phyloP scores from a whole-genome alignment of 1,140 invertebrate genomes.

The Monochamus saltuarius region DNA sequence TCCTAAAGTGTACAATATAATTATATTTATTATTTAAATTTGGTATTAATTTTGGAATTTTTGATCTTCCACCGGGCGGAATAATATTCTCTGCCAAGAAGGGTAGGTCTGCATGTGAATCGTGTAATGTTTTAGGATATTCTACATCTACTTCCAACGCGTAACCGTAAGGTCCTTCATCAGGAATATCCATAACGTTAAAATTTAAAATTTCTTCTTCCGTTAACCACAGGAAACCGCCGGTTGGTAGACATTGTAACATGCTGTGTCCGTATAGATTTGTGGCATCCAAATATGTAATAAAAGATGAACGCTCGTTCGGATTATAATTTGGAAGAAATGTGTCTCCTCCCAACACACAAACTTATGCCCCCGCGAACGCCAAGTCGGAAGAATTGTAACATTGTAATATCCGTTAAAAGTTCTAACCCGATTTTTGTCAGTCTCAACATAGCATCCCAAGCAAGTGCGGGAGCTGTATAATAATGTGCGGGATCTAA shows the following conservation, averaged over 20 bases:
- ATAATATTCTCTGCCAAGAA: conserved; percentile 44
- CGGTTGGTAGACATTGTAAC: conserved; percentile 50
- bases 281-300: conserved; percentile 38
- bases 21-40: conserved; percentile 44
- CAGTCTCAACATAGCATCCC: conserved; percentile 50
- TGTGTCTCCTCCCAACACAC: conserved; percentile 42
- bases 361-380: conserved; percentile 50
- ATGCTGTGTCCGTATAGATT: conserved; percentile 58
- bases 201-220: conserved; percentile 23
- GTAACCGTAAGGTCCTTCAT: conserved; percentile 52
- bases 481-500: conserved; percentile 50
- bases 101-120: conserved; percentile 48
- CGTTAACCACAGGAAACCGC: too few relatives aligned
- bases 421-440: too few relatives aligned
- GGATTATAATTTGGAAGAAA: conserved; percentile 34
- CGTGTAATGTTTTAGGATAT: conserved; percentile 44
- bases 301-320: conserved; percentile 31
- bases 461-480: conserved; percentile 46
- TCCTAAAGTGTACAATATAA: conserved; percentile 51
- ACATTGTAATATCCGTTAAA: conserved; percentile 51
- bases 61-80: conserved; percentile 22
- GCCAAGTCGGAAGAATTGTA: conserved; percentile 43
- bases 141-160: conserved; percentile 54
- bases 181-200: conserved; percentile 36
- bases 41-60: conserved; percentile 51